Evolutionary conservation across 2,888 invertebrate species (phyloP).

Genomic region (Spisula subtruncata): DNA sequence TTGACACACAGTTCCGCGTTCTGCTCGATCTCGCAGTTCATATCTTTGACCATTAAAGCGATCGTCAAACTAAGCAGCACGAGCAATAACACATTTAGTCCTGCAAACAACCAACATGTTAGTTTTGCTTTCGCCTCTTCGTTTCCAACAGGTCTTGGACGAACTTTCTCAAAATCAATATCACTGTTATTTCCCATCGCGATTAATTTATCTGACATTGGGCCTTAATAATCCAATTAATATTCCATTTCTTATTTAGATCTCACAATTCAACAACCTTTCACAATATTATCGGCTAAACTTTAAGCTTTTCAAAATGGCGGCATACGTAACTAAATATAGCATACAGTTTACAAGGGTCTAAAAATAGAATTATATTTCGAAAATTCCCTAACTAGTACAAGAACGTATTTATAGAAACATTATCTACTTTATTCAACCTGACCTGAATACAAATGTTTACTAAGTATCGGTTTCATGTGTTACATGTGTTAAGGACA

Average conservation of each 20-base stretch:
- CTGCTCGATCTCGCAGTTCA: background rate
- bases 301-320: too few species aligned
- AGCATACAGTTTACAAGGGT: background rate
- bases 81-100: background rate
- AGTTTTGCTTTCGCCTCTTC: background rate
- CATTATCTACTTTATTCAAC: too few species aligned
- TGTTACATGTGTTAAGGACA: too few species aligned
- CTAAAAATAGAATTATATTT: background rate
- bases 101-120: background rate
- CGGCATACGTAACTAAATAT: background rate
- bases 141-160: background rate
- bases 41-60: background rate
- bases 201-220: background rate
- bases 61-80: background rate
- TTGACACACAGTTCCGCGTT: constrained; percentile 10
- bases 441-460: too few species aligned
- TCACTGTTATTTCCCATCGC: background rate
- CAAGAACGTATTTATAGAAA: background rate
- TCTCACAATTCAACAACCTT: background rate
- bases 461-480: too few species aligned
- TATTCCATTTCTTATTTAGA: background rate
- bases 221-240: background rate
- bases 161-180: background rate
- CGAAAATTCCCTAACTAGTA: background rate
- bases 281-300: background rate